A percentile compares a stretch with the other conserved stretches of the same genome.
Conservation (phyloP, 2,113 vertebrate species). For the Perca fluviatilis region DNA sequence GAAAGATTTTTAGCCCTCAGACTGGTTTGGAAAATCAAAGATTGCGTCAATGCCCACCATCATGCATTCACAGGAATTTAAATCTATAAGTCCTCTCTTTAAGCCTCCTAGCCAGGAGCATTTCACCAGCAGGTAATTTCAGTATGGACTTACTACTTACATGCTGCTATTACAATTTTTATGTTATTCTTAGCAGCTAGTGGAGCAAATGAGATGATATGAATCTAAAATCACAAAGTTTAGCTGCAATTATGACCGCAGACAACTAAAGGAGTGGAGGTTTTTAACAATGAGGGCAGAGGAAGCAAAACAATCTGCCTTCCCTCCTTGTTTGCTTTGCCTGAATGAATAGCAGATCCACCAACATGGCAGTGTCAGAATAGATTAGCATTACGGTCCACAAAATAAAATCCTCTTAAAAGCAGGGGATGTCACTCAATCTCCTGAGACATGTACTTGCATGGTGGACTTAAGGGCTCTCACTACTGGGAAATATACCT, state of each 20-base stretch:
- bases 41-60: constrained; percentile 67
- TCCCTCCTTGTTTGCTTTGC: constrained; percentile 71
- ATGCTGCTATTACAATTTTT: constrained; percentile 19
- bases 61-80: constrained; percentile 65
- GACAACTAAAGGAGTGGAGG: constrained; percentile 53
- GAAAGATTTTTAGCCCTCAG: constrained; percentile 74
- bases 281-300: constrained; percentile 59
- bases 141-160: constrained; percentile 2
- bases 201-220: constrained; percentile 35
- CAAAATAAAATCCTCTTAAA: constrained; percentile 81
- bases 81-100: constrained; percentile 57
- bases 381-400: constrained; percentile 79
- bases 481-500: constrained; percentile 73
- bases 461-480: constrained; percentile 55
- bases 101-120: constrained; percentile 30
- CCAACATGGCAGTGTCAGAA: constrained; percentile 77
- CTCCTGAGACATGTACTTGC: constrained; percentile 75
- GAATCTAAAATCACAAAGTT: constrained; percentile 45
- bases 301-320: constrained; percentile 56
- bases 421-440: constrained; percentile 79
- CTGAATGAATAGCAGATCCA: constrained; percentile 76
- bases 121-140: constrained; percentile 64
- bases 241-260: constrained; percentile 12
- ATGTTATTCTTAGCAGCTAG: constrained; percentile 19
- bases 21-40: constrained; percentile 74